These are phyloP conservation scores for Phrynosoma blainvillii DNA, from an alignment of 2,113 vertebrate genomes.

Conservation along the genomic window DNA sequence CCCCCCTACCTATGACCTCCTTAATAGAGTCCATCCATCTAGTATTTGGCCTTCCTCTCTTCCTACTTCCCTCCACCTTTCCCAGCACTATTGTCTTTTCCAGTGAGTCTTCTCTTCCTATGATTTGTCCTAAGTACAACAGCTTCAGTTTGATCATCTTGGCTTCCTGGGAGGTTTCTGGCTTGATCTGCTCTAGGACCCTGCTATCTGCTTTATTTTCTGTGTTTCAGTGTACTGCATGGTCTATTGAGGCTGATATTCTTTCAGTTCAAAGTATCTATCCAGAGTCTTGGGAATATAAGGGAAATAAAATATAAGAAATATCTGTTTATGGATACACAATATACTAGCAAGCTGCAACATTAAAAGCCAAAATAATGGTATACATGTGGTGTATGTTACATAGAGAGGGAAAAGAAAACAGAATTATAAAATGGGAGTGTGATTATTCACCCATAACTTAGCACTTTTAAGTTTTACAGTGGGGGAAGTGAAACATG, in stretches of 20 bases:
- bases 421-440: not conserved
- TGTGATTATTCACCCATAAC: not conserved
- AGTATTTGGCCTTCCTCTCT: no score
- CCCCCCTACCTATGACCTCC: no score
- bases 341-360: not conserved
- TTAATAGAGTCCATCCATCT: no score
- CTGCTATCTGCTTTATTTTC: not conserved
- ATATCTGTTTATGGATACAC: no score
- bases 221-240: not conserved
- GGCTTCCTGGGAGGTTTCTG: no score
- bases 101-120: no score
- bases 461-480: not conserved
- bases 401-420: not conserved
- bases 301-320: not conserved
- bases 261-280: not conserved
- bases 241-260: not conserved
- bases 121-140: no score
- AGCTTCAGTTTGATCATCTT: no score
- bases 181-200: no score
- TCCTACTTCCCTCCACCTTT: no score
- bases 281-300: not conserved
- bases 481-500: not conserved
- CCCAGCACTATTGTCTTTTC: no score
- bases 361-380: not conserved
- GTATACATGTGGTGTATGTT: not conserved